Percentiles rank a stretch among this genome's conserved stretches.
Evolutionary conservation across 2,797 vertebrate genomes (phyloP).

Genomic region (Helarctos malayanus): DNA sequence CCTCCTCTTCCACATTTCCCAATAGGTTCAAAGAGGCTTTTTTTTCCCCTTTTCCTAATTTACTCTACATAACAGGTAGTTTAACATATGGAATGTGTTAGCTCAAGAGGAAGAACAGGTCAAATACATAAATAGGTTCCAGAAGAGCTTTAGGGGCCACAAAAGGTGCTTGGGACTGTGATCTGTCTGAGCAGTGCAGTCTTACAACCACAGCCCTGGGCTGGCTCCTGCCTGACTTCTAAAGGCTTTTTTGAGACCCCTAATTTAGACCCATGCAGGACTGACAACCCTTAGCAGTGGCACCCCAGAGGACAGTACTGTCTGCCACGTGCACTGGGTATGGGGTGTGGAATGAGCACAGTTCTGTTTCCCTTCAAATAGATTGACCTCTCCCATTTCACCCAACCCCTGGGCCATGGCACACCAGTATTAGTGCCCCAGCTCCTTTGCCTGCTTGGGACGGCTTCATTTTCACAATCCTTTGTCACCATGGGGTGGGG

Average conservation of each 20-base stretch:
- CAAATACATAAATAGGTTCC: conserved; percentile 62
- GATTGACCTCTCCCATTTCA: neutral
- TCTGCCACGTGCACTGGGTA: neutral
- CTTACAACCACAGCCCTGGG: neutral
- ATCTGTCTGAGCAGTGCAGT: neutral
- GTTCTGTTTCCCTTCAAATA: neutral
- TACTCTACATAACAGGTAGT: conserved; percentile 21
- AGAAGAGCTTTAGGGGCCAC: conserved; percentile 30
- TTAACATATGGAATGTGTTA: conserved; percentile 66
- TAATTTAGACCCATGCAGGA: neutral
- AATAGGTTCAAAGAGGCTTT: neutral
- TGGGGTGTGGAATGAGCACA: neutral
- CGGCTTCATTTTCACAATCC: neutral
- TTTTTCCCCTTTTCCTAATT: neutral
- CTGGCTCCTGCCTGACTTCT: neutral
- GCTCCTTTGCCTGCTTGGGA: neutral
- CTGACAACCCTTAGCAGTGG: neutral
- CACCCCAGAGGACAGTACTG: neutral
- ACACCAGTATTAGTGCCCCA: neutral
- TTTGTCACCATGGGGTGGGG: neutral
- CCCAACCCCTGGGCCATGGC: neutral
- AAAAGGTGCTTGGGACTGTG: neutral
- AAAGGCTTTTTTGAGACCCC: neutral
- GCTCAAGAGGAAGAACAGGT: conserved; percentile 66
- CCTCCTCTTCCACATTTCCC: neutral